A percentile compares a stretch with the other conserved stretches of the same genome.
These are phyloP conservation scores for Musca domestica DNA, from an alignment of 1,140 invertebrate species.

Conservation along the genomic window DNA sequence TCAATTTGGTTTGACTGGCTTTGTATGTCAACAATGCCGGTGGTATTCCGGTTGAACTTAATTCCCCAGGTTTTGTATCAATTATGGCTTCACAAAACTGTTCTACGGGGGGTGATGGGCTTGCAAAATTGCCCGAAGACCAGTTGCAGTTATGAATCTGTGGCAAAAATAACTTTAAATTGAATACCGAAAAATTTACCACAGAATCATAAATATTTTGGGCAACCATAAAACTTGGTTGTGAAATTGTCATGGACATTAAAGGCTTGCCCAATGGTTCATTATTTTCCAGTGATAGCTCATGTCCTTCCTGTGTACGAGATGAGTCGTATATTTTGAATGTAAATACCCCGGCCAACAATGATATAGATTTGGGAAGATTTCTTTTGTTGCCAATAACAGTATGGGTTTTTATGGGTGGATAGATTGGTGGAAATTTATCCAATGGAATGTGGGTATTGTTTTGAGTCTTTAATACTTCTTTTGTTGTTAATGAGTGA, in stretches of 20 bases:
- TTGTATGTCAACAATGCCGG: constrained; percentile 38
- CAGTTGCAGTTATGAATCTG: too few relatives aligned
- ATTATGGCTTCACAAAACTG: constrained; percentile 31
- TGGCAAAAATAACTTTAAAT: constrained; percentile 36
- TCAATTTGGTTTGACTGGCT: constrained; percentile 30
- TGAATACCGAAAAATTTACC: constrained; percentile 41
- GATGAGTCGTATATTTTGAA: constrained; percentile 39
- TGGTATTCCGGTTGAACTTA: constrained; percentile 43
- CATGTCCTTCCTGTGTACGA: constrained; percentile 10
- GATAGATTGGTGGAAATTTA: neutral
- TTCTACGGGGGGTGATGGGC: neutral
- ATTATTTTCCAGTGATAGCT: neutral
- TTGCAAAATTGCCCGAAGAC: too few relatives aligned
- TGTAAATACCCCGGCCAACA: constrained; percentile 45
- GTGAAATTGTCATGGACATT: constrained; percentile 37
- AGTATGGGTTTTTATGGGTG: neutral
- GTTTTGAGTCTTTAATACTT: too few relatives aligned
- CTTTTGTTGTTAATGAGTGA: neutral
- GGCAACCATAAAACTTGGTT: constrained; percentile 45
- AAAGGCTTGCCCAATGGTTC: constrained; percentile 27
- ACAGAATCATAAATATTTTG: constrained; percentile 35
- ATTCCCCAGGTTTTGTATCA: constrained; percentile 39
- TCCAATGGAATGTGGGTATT: neutral
- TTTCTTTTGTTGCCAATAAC: neutral
- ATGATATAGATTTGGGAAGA: constrained; percentile 41